Conservation (phyloP, 2,888 invertebrate genomes). For the Mayetiola destructor region DNA sequence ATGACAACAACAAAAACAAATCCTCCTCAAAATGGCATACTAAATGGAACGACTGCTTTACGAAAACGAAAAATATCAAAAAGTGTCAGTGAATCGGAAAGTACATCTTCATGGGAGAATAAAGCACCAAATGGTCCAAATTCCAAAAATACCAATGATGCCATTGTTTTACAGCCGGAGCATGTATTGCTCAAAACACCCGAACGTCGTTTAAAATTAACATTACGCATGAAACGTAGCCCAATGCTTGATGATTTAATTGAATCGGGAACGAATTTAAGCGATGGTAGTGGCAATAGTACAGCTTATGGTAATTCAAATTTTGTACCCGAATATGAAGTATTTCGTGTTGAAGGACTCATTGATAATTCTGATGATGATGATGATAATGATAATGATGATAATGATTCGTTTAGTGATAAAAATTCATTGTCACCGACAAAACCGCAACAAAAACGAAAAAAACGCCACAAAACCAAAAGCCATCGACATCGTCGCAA, state of each 20-base stretch:
- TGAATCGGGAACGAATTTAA: slow-evolving; percentile 58
- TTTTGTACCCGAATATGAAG: slow-evolving; percentile 63
- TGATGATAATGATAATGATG: slow-evolving; percentile 20
- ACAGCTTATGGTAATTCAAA: slow-evolving; percentile 30
- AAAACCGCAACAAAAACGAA: slow-evolving; percentile 28
- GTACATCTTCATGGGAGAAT: slow-evolving; percentile 25
- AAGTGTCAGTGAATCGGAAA: slow-evolving; percentile 23
- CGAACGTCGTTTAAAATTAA: slow-evolving; percentile 51
- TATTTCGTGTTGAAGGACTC: slow-evolving; percentile 66
- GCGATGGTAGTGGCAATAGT: slow-evolving; percentile 39
- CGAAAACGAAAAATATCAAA: slow-evolving; percentile 19
- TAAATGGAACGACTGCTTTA: not conserved
- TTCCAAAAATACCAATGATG: slow-evolving; percentile 14
- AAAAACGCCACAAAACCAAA: slow-evolving; percentile 45
- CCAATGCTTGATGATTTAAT: slow-evolving; percentile 73
- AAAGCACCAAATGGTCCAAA: slow-evolving; percentile 21
- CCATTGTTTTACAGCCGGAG: slow-evolving; percentile 2
- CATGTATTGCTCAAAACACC: slow-evolving; percentile 29
- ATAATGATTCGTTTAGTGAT: too few relatives aligned
- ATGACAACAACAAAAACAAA: not conserved
- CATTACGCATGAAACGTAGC: slow-evolving; percentile 73
- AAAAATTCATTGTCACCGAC: slow-evolving; percentile 18
- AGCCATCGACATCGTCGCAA: slow-evolving; percentile 16
- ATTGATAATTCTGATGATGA: slow-evolving; percentile 25
- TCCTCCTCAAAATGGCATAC: not conserved